Percentiles rank a stretch among this genome's conserved stretches.
Evolutionary conservation across 1,140 invertebrate genomes (phyloP).

Genomic region (Psilanteris sp.): DNA sequence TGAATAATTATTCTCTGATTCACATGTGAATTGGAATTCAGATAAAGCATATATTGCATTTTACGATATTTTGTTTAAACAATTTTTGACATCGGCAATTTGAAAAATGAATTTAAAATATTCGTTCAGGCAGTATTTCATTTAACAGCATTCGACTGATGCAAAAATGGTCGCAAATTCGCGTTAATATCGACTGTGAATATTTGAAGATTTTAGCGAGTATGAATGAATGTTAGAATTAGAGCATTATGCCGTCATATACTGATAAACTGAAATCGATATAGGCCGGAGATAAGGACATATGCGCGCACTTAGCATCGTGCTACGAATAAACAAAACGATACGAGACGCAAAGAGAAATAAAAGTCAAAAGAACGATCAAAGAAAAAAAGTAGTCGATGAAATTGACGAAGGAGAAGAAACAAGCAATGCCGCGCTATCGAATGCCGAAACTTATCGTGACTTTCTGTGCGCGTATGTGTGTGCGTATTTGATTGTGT

Average conservation of each 20-base stretch:
- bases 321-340: constrained; percentile 36
- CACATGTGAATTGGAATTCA: too few relatives aligned
- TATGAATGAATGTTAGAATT: constrained; percentile 15
- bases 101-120: too few relatives aligned
- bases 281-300: constrained; percentile 52
- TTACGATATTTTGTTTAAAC: too few relatives aligned
- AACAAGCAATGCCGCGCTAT: constrained; percentile 11
- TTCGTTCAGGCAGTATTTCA: too few relatives aligned
- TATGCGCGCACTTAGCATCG: constrained; percentile 38
- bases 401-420: constrained; percentile 18
- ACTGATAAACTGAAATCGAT: constrained; percentile 57
- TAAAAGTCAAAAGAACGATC: not conserved
- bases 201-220: constrained; percentile 9
- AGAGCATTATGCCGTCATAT: constrained; percentile 21
- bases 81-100: too few relatives aligned
- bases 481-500: not conserved
- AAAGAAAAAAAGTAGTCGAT: constrained; percentile 9
- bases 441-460: constrained; percentile 34
- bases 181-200: constrained; percentile 1
- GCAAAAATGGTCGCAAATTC: too few relatives aligned
- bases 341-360: constrained; percentile 15
- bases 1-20: too few relatives aligned
- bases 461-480: constrained; percentile 1
- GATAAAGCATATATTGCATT: too few relatives aligned
- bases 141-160: too few relatives aligned